Conservation (phyloP, 2,888 invertebrate species). For the Thereva nobilitata region DNA sequence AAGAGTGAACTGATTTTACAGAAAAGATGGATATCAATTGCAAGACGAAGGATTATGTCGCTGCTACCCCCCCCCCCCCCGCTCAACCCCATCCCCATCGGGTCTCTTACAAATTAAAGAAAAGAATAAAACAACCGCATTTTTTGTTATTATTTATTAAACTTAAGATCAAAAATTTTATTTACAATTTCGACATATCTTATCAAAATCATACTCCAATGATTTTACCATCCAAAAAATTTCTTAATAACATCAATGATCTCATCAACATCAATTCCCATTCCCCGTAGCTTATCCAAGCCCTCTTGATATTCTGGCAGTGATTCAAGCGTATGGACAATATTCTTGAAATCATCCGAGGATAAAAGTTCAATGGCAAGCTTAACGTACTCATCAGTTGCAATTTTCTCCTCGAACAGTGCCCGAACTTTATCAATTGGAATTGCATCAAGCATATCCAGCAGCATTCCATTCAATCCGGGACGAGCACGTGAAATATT, state of each 20-base stretch:
- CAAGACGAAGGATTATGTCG: too few relatives aligned
- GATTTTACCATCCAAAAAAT: conserved; percentile 26
- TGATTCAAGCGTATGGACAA: conserved; percentile 26
- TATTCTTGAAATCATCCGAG: conserved; percentile 34
- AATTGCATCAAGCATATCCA: conserved; percentile 32
- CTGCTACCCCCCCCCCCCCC: too few relatives aligned
- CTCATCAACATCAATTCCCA: conserved; percentile 34
- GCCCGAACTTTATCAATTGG: conserved; percentile 30
- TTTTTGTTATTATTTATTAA: too few relatives aligned
- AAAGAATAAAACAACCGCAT: too few relatives aligned
- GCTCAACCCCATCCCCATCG: too few relatives aligned
- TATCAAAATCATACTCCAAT: too few relatives aligned
- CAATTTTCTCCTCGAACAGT: conserved; percentile 26
- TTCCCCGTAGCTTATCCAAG: conserved; percentile 18
- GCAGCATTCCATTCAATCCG: conserved; percentile 27
- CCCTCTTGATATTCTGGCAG: conserved; percentile 29
- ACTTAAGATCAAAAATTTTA: too few relatives aligned
- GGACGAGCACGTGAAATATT: conserved; percentile 1
- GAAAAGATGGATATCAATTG: too few relatives aligned
- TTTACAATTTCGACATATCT: too few relatives aligned
- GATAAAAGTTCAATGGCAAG: conserved; percentile 29
- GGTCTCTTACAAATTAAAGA: too few relatives aligned
- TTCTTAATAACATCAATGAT: conserved; percentile 33
- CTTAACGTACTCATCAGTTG: conserved; percentile 34
- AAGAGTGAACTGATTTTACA: too few relatives aligned